phyloP scores from a whole-genome alignment of 1,140 invertebrate species.

The Xylocopa sonorina region DNA sequence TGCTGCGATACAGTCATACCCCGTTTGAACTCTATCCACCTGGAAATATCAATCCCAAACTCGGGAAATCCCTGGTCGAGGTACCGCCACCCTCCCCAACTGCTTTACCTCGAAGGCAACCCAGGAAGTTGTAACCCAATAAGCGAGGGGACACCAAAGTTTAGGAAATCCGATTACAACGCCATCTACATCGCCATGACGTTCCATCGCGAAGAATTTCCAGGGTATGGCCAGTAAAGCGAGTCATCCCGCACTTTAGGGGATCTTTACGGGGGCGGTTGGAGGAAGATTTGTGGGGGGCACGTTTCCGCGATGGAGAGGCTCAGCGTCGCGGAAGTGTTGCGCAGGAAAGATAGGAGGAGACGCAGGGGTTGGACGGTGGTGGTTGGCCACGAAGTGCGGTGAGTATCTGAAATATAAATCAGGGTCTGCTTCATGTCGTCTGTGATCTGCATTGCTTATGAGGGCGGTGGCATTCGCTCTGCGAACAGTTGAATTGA shows the following conservation, averaged over 20 bases:
- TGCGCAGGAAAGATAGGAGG: constrained; percentile 79
- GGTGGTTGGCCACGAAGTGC: constrained; percentile 84
- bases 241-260: background rate
- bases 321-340: constrained; percentile 77
- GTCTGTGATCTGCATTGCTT: background rate
- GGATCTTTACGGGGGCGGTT: background rate
- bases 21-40: too few species aligned
- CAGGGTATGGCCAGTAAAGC: background rate
- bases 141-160: background rate
- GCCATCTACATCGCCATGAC: background rate
- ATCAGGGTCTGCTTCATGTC: constrained; percentile 29
- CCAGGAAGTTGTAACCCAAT: too few species aligned
- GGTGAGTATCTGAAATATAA: constrained; percentile 79
- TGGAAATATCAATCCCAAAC: too few species aligned
- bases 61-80: too few species aligned
- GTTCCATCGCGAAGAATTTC: background rate
- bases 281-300: constrained; percentile 26
- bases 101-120: too few species aligned
- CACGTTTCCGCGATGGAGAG: constrained; percentile 72
- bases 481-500: background rate
- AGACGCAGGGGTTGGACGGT: constrained; percentile 86
- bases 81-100: too few species aligned
- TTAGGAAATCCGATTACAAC: background rate
- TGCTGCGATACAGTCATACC: too few species aligned
- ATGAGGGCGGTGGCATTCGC: background rate